These are phyloP conservation scores for Oikopleura vanhoeffeni DNA, from an alignment of 23 tunicate species.

Conservation along the genomic window DNA sequence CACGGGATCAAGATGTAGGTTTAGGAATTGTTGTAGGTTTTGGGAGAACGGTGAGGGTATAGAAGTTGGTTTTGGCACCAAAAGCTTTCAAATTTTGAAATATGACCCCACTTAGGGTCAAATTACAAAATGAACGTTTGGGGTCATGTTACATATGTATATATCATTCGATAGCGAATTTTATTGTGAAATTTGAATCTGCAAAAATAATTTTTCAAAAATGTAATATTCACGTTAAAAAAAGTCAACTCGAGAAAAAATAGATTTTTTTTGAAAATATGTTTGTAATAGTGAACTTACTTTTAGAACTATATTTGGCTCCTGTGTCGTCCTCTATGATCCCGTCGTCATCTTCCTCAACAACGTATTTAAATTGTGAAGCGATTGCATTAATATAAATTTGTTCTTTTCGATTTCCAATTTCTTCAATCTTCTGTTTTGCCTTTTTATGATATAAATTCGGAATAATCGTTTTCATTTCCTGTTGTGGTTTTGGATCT, in stretches of 20 bases:
- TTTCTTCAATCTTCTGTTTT: not conserved
- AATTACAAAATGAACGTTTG: too few species aligned
- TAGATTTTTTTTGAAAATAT: not conserved
- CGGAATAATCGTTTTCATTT: not conserved
- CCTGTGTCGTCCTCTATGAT: not conserved
- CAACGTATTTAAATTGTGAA: not conserved
- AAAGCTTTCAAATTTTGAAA: too few species aligned
- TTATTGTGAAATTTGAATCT: too few species aligned
- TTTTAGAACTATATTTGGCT: not conserved
- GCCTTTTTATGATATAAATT: not conserved
- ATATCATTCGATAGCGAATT: too few species aligned
- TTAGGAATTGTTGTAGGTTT: too few species aligned
- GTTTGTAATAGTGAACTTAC: not conserved
- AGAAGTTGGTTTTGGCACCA: too few species aligned
- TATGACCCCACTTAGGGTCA: too few species aligned
- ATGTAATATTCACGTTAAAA: too few species aligned
- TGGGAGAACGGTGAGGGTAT: too few species aligned
- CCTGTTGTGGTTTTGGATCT: not conserved
- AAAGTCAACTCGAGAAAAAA: not conserved
- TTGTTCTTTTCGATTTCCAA: not conserved
- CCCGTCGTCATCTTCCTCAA: not conserved
- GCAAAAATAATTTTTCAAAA: too few species aligned
- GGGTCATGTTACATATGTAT: too few species aligned
- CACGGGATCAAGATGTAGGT: too few species aligned
- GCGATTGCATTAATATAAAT: not conserved